Percentiles rank a stretch among this genome's conserved stretches.
phyloP scores from a whole-genome alignment of 2,888 invertebrate species.

The Epinotia bilunana region DNA sequence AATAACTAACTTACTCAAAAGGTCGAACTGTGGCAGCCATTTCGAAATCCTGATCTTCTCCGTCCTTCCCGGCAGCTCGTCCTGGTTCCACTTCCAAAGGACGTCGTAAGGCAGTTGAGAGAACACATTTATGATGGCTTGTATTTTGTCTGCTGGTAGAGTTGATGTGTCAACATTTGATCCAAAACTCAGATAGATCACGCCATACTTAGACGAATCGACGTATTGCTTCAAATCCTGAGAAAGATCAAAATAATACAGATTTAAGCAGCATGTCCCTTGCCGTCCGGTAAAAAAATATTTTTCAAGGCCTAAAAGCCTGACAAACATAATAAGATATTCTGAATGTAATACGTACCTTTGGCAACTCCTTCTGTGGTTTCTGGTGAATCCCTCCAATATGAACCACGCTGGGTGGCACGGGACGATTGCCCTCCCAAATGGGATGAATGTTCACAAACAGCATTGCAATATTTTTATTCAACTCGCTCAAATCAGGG shows the following conservation, averaged over 20 bases:
- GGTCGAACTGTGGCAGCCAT: conserved; percentile 65
- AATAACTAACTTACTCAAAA: conserved; percentile 52
- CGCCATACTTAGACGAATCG: conserved; percentile 61
- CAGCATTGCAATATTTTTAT: conserved; percentile 63
- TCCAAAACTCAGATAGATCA: conserved; percentile 68
- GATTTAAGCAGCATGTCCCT: no score
- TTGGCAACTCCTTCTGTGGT: conserved; percentile 64
- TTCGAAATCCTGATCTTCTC: conserved; percentile 60
- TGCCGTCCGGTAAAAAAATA: no score
- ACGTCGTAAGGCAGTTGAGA: conserved; percentile 63
- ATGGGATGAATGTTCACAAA: conserved; percentile 70
- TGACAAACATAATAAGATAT: no score
- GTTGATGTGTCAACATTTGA: conserved; percentile 58
- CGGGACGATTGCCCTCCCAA: conserved; percentile 64
- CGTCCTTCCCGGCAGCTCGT: conserved; percentile 49
- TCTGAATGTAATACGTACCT: conserved; percentile 54
- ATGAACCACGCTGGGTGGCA: conserved; percentile 67
- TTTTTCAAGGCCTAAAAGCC: no score
- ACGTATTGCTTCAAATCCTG: conserved; percentile 61
- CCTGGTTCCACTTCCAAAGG: conserved; percentile 65
- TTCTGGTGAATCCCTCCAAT: conserved; percentile 72
- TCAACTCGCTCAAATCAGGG: conserved; percentile 52
- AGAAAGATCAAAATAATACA: conserved; percentile 33
- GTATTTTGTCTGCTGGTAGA: conserved; percentile 51
- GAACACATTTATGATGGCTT: conserved; percentile 56